Evolutionary conservation across 1,140 invertebrate genomes (phyloP), one percentile per base, ranked within the genome.

Genomic region (Globodera rostochiensis): DNA sequence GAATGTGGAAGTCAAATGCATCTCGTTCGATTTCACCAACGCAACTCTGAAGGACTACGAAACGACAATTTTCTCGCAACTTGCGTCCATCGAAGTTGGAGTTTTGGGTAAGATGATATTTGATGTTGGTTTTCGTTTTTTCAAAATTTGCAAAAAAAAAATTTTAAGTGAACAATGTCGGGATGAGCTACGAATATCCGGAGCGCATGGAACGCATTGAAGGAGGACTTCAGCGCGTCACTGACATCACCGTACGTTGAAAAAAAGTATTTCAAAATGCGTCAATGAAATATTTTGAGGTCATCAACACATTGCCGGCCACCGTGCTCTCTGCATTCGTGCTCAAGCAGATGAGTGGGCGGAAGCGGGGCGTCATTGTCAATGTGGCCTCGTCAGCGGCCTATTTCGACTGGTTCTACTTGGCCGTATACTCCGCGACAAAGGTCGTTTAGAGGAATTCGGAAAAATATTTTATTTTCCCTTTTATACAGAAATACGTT

Each of bases 161-260:
- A n/a, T n/a, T n/a, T 84, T 25, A 36, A 86, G 83, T 88, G 19
- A 90, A 90, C 73, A 89, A 89, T 67, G 87, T 88, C 71, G 87
- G 87, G 9, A 80, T 88, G 74, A 84, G 83, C 50, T 88, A 88
- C 69, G 88, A 89, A 36, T 90, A 88, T 69, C 87, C 87, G 6
- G 87, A 88, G 50, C 75, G 86, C 6, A 75, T 90, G 53, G 83
- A 90, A 46, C 81, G 81, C 25, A 75, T 88, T 49, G 84, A 86
- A 21, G 87, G 87, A 60, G 87, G 87, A 11, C 36, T 90, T 21
- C 57, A 85, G 21, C 75, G 79, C 45, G n/a, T 88, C n/a, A 73
- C 86, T 1, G 83, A 88, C 67, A 88, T 88, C 15, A 81, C 86
- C 5, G 76, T 88, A 57, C 15, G 19, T 76, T 81, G 84, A 50